phyloP scores from a whole-genome alignment of 2,113 vertebrate genomes.

The Nestor notabilis region DNA sequence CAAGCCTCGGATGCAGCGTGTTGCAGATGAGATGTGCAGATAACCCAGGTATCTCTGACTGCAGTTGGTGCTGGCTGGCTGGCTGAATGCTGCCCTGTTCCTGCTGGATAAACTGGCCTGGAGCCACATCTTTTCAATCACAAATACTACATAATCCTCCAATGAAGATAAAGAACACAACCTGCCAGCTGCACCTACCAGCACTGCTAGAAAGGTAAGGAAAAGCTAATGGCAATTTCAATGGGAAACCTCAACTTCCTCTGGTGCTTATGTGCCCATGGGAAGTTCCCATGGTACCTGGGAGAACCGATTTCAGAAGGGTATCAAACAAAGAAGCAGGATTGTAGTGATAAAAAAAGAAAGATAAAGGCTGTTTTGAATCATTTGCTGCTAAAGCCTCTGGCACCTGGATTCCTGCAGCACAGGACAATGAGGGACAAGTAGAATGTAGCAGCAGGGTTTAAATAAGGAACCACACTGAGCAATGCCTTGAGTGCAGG shows the following conservation, averaged over 20 bases:
- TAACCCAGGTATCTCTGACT: neutral
- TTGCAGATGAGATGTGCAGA: neutral
- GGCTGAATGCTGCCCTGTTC: neutral
- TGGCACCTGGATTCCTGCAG: neutral
- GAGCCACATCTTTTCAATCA: neutral
- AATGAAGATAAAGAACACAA: neutral
- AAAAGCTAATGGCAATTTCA: neutral
- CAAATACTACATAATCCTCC: neutral
- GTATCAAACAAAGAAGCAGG: neutral
- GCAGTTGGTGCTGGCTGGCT: neutral
- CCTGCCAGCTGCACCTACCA: neutral
- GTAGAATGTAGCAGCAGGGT: neutral
- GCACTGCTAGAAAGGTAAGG: neutral
- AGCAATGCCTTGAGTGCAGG: neutral
- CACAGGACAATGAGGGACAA: neutral
- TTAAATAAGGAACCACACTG: neutral
- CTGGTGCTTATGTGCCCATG: neutral
- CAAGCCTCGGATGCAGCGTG: rapidly evolving
- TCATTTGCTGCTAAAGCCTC: neutral
- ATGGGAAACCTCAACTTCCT: neutral
- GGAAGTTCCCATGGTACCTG: neutral
- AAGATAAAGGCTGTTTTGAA: neutral
- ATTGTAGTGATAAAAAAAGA: neutral
- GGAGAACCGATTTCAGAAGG: neutral
- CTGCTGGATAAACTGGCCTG: neutral